These are phyloP conservation scores for Oncorhynchus clarkii DNA, from an alignment of 2,113 vertebrate genomes.

Conservation along the genomic window DNA sequence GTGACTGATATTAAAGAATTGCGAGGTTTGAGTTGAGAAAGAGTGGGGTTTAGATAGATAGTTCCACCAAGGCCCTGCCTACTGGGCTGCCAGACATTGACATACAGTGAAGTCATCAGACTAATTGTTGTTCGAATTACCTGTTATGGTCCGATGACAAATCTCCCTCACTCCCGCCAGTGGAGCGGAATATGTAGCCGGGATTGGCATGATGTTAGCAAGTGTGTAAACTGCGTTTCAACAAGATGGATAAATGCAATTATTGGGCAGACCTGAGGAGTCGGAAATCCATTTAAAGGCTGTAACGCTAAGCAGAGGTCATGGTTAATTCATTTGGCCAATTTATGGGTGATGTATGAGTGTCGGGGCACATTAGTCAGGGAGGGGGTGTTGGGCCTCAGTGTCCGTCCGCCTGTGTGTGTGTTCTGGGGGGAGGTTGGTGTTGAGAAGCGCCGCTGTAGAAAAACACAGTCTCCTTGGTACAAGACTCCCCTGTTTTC, in stretches of 20 bases:
- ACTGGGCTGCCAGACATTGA: constrained; percentile 81
- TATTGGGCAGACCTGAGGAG: constrained; percentile 99
- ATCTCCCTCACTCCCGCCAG: constrained; percentile 76
- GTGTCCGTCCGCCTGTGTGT: constrained; percentile 28
- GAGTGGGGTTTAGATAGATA: constrained; percentile 7
- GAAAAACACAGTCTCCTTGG: constrained; percentile 54
- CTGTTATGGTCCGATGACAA: constrained; percentile 90
- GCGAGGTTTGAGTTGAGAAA: constrained; percentile 65
- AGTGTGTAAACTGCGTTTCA: constrained; percentile 99
- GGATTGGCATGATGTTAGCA: constrained; percentile 95
- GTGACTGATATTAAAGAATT: constrained; percentile 80
- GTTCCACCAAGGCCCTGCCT: constrained; percentile 36
- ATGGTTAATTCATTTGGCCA: constrained; percentile 99
- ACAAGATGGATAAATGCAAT: constrained; percentile 99
- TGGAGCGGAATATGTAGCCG: constrained; percentile 98
- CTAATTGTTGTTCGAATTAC: constrained; percentile 99
- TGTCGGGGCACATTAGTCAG: constrained; percentile 96
- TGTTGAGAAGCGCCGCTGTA: constrained; percentile 68
- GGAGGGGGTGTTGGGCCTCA: constrained; percentile 45
- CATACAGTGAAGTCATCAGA: constrained; percentile 86
- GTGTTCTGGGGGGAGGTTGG: constrained; percentile 45
- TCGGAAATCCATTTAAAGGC: constrained; percentile 99
- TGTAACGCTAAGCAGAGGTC: constrained; percentile 99
- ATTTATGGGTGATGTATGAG: constrained; percentile 99
- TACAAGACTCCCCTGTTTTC: constrained; percentile 16